These are phyloP conservation scores for Chamaea fasciata DNA, from an alignment of 2,113 vertebrate genomes.

Conservation along the genomic window DNA sequence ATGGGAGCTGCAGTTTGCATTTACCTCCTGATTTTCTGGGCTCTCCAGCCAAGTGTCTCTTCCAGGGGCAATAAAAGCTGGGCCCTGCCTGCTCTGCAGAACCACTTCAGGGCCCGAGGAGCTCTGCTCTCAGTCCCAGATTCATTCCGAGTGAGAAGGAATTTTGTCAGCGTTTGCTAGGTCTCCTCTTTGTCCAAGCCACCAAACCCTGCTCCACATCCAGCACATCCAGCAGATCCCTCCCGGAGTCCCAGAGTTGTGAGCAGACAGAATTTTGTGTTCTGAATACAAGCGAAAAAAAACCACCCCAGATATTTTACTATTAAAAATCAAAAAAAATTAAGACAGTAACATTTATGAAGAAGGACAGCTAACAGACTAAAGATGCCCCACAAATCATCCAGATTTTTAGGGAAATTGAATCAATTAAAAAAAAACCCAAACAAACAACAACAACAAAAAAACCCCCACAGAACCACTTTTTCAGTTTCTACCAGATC, in stretches of 20 bases:
- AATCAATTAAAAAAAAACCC: neutral
- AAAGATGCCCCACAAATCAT: neutral
- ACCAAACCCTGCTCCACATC: neutral
- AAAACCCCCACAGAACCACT: rapidly evolving
- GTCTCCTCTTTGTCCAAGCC: neutral
- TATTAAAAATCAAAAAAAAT: no score
- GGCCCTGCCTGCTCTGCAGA: neutral
- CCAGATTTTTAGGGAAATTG: neutral
- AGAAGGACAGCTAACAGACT: neutral
- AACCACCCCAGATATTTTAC: no score
- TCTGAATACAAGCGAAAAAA: neutral
- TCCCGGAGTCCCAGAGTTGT: neutral
- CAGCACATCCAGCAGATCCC: neutral
- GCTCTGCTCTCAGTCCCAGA: neutral
- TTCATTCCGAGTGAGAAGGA: neutral
- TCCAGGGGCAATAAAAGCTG: constrained; percentile 1
- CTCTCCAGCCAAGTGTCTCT: neutral
- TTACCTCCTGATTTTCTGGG: neutral
- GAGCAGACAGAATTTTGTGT: neutral
- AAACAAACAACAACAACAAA: neutral
- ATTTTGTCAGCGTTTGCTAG: neutral
- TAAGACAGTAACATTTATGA: neutral
- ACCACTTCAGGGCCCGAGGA: neutral
- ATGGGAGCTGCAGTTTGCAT: neutral
- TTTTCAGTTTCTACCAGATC: neutral